These are phyloP conservation scores for Hipposideros armiger DNA, from an alignment of 2,113 vertebrate species.

Conservation along the genomic window DNA sequence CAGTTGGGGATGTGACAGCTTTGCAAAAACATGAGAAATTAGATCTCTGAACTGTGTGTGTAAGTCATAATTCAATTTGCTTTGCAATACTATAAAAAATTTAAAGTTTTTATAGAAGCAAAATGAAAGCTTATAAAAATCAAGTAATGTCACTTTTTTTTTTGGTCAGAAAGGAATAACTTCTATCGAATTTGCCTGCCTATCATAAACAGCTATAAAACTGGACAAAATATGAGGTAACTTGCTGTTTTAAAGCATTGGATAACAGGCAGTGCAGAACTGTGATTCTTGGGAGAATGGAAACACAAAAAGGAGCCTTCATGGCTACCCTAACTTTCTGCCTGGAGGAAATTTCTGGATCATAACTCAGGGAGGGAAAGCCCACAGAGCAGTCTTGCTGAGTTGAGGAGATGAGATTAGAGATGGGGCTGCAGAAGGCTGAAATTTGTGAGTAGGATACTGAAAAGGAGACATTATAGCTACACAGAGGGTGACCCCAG, in stretches of 20 bases:
- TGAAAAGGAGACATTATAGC: background rate
- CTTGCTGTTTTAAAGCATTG: background rate
- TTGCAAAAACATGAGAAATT: slow-evolving; percentile 25
- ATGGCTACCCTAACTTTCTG: background rate
- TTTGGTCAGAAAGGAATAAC: background rate
- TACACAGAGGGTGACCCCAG: background rate
- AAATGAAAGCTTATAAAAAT: slow-evolving; percentile 27
- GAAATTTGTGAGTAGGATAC: background rate
- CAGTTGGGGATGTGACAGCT: background rate
- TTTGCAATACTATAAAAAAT: slow-evolving; percentile 43
- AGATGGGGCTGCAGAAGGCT: background rate
- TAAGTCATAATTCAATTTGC: slow-evolving; percentile 52
- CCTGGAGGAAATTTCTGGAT: background rate
- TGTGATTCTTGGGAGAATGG: background rate
- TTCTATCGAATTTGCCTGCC: background rate
- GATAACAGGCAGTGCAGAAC: background rate
- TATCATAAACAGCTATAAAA: background rate
- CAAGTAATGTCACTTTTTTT: background rate
- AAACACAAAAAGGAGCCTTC: background rate
- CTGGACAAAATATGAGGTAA: background rate
- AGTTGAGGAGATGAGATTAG: background rate
- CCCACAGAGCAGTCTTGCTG: background rate
- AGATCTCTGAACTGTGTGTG: background rate
- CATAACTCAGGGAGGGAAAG: background rate
- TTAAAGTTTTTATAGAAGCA: slow-evolving; percentile 46